Percentiles rank a stretch among this genome's conserved stretches.
Evolutionary conservation across 2,888 invertebrate genomes (phyloP).

Genomic region (Drosophila hamatofila): DNA sequence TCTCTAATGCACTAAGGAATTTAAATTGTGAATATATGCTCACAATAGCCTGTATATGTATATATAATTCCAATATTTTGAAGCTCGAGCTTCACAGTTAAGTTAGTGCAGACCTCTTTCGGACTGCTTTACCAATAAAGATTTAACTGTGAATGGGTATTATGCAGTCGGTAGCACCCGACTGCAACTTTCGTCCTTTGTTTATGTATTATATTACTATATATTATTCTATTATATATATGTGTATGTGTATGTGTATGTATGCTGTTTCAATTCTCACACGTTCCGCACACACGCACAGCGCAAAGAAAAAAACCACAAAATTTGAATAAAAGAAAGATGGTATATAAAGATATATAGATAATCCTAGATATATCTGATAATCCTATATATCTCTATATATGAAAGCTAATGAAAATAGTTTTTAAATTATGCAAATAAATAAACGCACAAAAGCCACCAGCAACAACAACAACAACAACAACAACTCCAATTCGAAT

Average conservation of each 20-base stretch:
- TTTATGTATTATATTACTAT: slow-evolving; percentile 18
- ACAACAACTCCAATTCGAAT: slow-evolving; percentile 7
- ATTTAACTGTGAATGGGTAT: neutral
- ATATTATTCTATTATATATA: neutral
- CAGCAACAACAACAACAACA: slow-evolving; percentile 28
- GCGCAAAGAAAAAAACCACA: slow-evolving; percentile 11
- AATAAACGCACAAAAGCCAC: slow-evolving; percentile 48
- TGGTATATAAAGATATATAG: neutral
- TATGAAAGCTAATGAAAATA: slow-evolving; percentile 6
- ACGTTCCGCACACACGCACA: slow-evolving; percentile 55
- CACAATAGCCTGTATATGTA: neutral
- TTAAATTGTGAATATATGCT: neutral
- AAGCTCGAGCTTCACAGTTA: neutral
- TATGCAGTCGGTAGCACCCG: neutral
- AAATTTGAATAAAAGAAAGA: neutral
- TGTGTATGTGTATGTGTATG: slow-evolving; percentile 37
- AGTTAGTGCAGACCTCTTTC: neutral
- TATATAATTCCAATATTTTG: neutral
- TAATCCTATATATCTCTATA: slow-evolving; percentile 4
- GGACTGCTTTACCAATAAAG: neutral
- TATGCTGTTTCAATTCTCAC: slow-evolving; percentile 45
- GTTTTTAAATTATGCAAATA: slow-evolving; percentile 68
- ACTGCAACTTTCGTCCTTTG: neutral
- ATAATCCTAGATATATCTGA: neutral
- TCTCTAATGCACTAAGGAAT: neutral